Evolutionary conservation across 2,113 vertebrate genomes (phyloP).

Genomic region (Takifugu bimaculatus): DNA sequence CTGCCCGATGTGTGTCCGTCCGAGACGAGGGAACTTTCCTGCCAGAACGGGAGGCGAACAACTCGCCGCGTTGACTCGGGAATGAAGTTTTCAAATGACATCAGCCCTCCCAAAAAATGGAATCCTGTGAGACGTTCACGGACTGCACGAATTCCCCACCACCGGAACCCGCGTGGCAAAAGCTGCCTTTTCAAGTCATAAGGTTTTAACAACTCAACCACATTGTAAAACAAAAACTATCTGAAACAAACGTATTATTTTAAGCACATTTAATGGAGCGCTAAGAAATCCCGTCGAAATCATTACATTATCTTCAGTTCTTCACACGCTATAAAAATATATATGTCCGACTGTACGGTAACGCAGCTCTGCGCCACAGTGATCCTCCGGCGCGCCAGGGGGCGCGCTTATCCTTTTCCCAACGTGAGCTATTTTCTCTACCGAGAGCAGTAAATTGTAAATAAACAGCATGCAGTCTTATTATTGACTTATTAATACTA

Average conservation of each 20-base stretch:
- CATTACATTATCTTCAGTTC: background rate
- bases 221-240: too few relatives aligned
- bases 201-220: too few relatives aligned
- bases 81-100: conserved; percentile 78
- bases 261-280: background rate
- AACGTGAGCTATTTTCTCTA: too few relatives aligned
- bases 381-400: conserved; percentile 53
- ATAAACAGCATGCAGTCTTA: too few relatives aligned
- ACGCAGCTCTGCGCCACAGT: background rate
- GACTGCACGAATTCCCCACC: conserved; percentile 9
- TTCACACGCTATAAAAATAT: accelerated
- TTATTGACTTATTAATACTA: too few relatives aligned
- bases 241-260: too few relatives aligned
- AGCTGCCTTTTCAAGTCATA: too few relatives aligned
- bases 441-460: too few relatives aligned
- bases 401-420: conserved; percentile 22
- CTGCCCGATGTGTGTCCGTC: conserved; percentile 3
- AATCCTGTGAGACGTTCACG: conserved; percentile 31
- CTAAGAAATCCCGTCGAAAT: background rate
- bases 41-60: conserved; percentile 25
- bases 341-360: background rate
- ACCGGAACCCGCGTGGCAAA: too few relatives aligned
- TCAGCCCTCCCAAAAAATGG: conserved; percentile 63
- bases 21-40: conserved; percentile 25
- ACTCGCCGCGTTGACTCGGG: conserved; percentile 60